A percentile compares a stretch with the other conserved stretches of the same genome.
Conservation (phyloP, 2,888 invertebrate genomes). For the Bellardia bayeri region DNA sequence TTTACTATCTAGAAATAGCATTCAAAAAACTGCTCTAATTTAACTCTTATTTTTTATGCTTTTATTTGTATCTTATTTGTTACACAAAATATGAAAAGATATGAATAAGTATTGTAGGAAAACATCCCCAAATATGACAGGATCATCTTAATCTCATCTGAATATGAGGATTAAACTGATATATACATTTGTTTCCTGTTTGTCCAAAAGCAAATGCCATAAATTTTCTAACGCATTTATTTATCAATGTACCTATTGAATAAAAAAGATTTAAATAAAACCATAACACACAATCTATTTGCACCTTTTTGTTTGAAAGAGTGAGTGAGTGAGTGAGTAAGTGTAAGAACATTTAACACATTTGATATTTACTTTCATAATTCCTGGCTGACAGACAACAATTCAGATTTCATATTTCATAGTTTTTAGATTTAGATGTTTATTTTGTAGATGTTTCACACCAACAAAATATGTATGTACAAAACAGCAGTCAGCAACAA, state of each 20-base stretch:
- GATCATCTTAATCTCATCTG: slow-evolving; percentile 75
- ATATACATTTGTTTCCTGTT: slow-evolving; percentile 72
- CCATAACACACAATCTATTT: slow-evolving; percentile 66
- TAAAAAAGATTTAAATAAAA: slow-evolving; percentile 70
- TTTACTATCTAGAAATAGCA: too few relatives aligned
- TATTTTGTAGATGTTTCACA: slow-evolving; percentile 68
- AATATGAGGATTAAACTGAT: slow-evolving; percentile 72
- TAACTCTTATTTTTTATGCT: not conserved
- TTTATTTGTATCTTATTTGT: not conserved
- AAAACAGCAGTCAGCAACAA: not conserved
- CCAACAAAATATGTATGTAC: slow-evolving; percentile 31
- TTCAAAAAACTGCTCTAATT: not conserved
- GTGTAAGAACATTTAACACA: slow-evolving; percentile 40
- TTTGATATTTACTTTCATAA: slow-evolving; percentile 44
- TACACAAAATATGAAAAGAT: not conserved
- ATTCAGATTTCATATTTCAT: slow-evolving; percentile 61
- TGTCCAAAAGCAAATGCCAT: not conserved
- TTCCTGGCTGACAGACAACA: slow-evolving; percentile 38
- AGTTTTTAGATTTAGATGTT: slow-evolving; percentile 43
- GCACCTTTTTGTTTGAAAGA: slow-evolving; percentile 59
- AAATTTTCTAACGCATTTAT: slow-evolving; percentile 40
- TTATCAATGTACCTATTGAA: slow-evolving; percentile 14
- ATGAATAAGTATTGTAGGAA: slow-evolving; percentile 3
- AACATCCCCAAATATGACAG: slow-evolving; percentile 55
- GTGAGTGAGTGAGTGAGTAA: not conserved